These are phyloP conservation scores for Tenualosa thibaudeaui DNA, from an alignment of 2,797 vertebrate genomes.

Conservation along the genomic window DNA sequence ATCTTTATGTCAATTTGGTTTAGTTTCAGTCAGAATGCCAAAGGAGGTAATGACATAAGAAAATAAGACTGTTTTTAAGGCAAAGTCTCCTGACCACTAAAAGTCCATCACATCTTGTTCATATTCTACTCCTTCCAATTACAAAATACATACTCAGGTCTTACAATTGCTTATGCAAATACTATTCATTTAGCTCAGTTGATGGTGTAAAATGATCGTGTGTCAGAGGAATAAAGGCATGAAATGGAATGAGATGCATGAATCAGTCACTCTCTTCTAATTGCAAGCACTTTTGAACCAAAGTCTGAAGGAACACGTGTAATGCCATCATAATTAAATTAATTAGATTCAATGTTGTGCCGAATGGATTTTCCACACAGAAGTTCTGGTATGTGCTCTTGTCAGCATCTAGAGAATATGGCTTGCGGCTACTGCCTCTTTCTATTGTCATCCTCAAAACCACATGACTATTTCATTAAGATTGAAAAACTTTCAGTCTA, in stretches of 20 bases:
- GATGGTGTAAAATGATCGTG: background rate
- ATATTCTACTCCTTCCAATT: background rate
- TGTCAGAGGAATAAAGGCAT: background rate
- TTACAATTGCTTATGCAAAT: background rate
- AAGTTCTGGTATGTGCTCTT: background rate
- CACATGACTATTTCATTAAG: background rate
- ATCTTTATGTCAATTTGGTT: background rate
- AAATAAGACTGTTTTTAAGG: no score
- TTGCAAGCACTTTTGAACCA: constrained; percentile 9
- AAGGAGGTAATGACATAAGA: background rate
- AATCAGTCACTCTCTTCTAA: background rate
- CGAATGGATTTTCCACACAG: background rate
- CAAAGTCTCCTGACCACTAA: no score
- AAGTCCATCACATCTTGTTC: background rate
- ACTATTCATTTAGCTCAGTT: background rate
- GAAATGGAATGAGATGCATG: constrained; percentile 16
- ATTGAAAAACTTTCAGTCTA: background rate
- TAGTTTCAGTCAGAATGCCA: background rate
- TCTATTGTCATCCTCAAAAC: constrained; percentile 3
- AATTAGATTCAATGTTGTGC: constrained; percentile 16
- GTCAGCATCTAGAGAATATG: background rate
- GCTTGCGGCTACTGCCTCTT: background rate
- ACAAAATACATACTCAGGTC: background rate
- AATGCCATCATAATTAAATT: background rate
- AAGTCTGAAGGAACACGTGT: constrained; percentile 6